A percentile compares a stretch with the other conserved stretches of the same genome.
Evolutionary conservation across 2,113 vertebrate genomes (phyloP).

Genomic region (Pedionomus torquatus): DNA sequence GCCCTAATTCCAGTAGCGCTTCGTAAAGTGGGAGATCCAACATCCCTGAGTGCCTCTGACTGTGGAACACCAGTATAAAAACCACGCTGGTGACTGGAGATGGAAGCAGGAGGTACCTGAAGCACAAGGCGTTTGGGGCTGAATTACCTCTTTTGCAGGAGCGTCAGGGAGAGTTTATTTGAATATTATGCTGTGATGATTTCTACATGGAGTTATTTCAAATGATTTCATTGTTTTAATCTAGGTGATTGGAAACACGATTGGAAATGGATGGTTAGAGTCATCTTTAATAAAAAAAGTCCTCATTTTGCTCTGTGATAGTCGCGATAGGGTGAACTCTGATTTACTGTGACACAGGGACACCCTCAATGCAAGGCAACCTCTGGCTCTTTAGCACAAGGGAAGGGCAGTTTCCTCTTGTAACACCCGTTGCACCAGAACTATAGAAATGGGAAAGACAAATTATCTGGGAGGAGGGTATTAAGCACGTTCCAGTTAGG

Average conservation of each 20-base stretch:
- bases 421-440: background rate
- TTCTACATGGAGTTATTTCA: background rate
- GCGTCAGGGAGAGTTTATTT: too few relatives aligned
- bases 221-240: background rate
- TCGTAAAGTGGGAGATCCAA: background rate
- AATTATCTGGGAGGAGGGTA: background rate
- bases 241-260: fast-evolving
- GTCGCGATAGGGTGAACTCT: background rate
- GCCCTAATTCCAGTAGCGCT: background rate
- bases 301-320: background rate
- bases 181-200: background rate
- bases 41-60: background rate
- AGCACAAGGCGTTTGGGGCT: background rate
- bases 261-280: background rate
- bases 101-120: background rate
- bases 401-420: background rate
- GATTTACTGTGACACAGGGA: background rate
- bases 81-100: background rate
- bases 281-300: background rate
- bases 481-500: background rate
- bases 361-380: background rate
- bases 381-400: background rate
- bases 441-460: background rate
- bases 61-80: background rate
- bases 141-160: background rate